Base-by-base conservation (phyloP, 1,140 invertebrate species). In the Hetaerina americana region DNA sequence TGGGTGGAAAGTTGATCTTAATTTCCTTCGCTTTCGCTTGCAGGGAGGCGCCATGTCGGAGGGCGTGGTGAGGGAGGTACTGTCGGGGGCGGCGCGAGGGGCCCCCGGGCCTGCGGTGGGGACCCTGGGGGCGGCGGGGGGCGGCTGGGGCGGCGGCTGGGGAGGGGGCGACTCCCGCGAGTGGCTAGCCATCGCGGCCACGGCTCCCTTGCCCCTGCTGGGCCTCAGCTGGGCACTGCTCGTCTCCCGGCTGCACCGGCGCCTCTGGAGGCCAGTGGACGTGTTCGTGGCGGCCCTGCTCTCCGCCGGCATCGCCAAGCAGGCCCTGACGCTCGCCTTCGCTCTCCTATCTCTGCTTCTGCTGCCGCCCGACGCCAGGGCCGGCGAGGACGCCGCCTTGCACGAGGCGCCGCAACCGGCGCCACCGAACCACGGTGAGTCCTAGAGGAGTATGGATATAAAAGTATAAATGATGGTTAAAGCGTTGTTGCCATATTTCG, bases 231-330 rank as follows among this genome's bases (percentile, higher is more conserved):
- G 83, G 83, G 80, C 80, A 0, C 77, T 83, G 24, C 76, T 84
- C 73, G 82, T 84, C 69, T 80, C 86, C 76, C 84, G 85, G 76
- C 83, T 82, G 49, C 84, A 85, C 73, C 81, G 85, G 18, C 77
- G 80, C 0, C 77, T 81, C 26, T 82, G 86, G 79, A 77, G 84
- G 25, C 82, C 82, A n/a, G 81, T 86, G 73, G 86, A 87, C 70
- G 79, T 86, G 25, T 82, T 87, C 31, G 77, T 86, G 18, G 80
- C 85, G 18, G 82, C 83, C 18, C 76, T 86, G 5, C 76, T 84
- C 68, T 75, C 79, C 0, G 77, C 84, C 74, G 82, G 84, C 49
- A 77, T 86, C 29, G 78, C 81, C 6, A 81, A 82, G 74, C 82
- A 85, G 57, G 74, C 82, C 3, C 83, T 81, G 27, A 77, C 83